A percentile compares a stretch with the other conserved stretches of the same genome.
Conservation (phyloP, 2,113 vertebrate species). For the Peromyscus californicus region DNA sequence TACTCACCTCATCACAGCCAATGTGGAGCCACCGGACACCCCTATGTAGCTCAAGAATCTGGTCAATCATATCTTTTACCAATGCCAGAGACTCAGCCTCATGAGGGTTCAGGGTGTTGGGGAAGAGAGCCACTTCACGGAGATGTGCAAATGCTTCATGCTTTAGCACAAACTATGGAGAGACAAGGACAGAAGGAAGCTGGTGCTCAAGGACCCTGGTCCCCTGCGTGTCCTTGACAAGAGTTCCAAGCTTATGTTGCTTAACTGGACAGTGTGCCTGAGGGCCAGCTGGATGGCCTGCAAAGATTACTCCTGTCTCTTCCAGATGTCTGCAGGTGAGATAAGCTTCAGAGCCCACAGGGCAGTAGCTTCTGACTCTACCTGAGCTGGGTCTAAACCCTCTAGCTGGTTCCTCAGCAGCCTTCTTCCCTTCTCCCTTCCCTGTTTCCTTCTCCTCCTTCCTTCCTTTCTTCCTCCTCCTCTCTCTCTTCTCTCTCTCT, state of each 20-base stretch:
- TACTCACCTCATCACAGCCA: conserved; percentile 95
- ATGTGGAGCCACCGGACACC: conserved; percentile 91
- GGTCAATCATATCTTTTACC: conserved; percentile 93
- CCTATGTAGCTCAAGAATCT: conserved; percentile 93
- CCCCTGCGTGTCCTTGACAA: background rate
- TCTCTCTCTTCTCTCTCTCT: too few relatives aligned
- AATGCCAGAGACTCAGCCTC: conserved; percentile 88
- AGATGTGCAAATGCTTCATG: conserved; percentile 90
- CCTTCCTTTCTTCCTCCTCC: background rate
- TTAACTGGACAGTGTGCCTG: too few relatives aligned
- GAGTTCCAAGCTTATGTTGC: background rate
- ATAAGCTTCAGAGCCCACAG: background rate
- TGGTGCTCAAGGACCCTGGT: fast-evolving
- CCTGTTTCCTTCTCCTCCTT: background rate
- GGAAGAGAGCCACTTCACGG: conserved; percentile 91
- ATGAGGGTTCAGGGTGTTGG: conserved; percentile 95
- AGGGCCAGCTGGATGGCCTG: background rate
- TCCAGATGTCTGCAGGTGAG: background rate
- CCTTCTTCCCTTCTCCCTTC: background rate
- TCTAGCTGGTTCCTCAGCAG: background rate
- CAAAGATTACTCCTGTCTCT: background rate
- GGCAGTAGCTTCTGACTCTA: background rate
- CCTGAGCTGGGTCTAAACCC: background rate
- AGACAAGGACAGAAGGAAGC: background rate
- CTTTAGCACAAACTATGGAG: conserved; percentile 95